A percentile compares a stretch with the other conserved stretches of the same genome.
Conservation (phyloP, 2,113 vertebrate genomes). For the Zosterops pallidus region DNA sequence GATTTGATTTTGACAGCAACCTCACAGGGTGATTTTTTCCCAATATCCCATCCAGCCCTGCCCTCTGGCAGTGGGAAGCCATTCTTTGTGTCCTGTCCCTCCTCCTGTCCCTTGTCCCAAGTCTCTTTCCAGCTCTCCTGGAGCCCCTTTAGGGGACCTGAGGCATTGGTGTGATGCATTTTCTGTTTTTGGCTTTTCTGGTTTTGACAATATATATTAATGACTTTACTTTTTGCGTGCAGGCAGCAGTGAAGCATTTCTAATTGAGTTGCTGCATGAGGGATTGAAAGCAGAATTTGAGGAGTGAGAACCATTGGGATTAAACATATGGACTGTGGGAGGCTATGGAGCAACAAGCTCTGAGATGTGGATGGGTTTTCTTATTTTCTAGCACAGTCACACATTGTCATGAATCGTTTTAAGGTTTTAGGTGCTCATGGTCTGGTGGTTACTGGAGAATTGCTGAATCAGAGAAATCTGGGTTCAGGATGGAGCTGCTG, state of each 20-base stretch:
- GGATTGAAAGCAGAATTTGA: not conserved
- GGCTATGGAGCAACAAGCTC: not conserved
- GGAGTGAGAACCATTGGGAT: conserved; percentile 9
- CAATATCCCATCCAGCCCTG: fast-evolving
- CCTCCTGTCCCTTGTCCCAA: not conserved
- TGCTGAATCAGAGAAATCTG: not conserved
- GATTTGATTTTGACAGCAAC: not conserved
- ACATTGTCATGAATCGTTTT: not conserved
- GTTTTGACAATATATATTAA: not conserved
- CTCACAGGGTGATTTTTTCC: not conserved
- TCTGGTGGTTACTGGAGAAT: not conserved
- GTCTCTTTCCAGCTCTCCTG: not conserved
- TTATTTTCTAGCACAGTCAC: not conserved
- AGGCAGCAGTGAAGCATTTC: not conserved
- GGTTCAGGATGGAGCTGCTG: not conserved
- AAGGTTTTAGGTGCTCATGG: not conserved
- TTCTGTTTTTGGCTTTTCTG: not conserved
- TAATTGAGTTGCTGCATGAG: not conserved
- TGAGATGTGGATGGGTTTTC: not conserved
- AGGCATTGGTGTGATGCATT: not conserved
- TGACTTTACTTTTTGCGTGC: not conserved
- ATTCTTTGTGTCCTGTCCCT: not conserved
- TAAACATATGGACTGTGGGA: conserved; percentile 45
- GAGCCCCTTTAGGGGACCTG: not conserved
- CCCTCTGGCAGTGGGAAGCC: not conserved